A percentile compares a stretch with the other conserved stretches of the same genome.
These are phyloP conservation scores for Noctua janthe DNA, from an alignment of 2,888 invertebrate genomes.

Conservation along the genomic window DNA sequence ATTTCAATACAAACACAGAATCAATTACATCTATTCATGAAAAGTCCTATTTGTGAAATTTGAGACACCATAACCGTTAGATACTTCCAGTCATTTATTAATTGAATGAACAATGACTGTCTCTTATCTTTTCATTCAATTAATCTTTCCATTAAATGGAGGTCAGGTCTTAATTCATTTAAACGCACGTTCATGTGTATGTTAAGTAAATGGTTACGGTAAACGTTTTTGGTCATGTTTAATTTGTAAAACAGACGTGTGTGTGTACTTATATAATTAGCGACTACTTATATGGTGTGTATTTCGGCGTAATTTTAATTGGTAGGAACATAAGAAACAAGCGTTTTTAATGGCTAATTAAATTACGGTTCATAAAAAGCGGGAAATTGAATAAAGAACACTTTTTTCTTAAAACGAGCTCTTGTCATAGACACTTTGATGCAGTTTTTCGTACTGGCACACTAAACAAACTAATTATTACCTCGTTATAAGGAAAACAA, in stretches of 20 bases:
- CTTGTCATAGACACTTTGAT: background rate
- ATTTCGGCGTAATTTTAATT: slow-evolving; percentile 48
- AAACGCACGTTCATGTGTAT: slow-evolving; percentile 59
- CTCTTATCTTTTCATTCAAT: slow-evolving; percentile 77
- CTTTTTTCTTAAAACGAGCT: background rate
- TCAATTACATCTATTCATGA: slow-evolving; percentile 58
- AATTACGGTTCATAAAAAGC: background rate
- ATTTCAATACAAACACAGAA: slow-evolving; percentile 43
- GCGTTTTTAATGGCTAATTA: slow-evolving; percentile 11
- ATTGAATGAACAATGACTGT: slow-evolving; percentile 74
- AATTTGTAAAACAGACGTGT: slow-evolving; percentile 52
- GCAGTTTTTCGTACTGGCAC: slow-evolving; percentile 21
- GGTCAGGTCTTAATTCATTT: slow-evolving; percentile 70
- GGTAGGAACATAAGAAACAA: slow-evolving; percentile 11
- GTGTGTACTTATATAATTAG: slow-evolving; percentile 50
- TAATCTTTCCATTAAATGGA: slow-evolving; percentile 72
- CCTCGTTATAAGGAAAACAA: slow-evolving; percentile 26
- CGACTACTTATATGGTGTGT: slow-evolving; percentile 37
- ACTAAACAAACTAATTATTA: background rate
- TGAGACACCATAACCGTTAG: slow-evolving; percentile 62
- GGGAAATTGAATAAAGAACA: slow-evolving; percentile 4
- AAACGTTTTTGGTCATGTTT: slow-evolving; percentile 58
- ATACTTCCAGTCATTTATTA: slow-evolving; percentile 57
- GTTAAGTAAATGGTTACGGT: slow-evolving; percentile 52
- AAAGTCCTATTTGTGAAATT: slow-evolving; percentile 61